Conservation (phyloP, 2,888 invertebrate genomes). For the Tetramorium bicarinatum region DNA sequence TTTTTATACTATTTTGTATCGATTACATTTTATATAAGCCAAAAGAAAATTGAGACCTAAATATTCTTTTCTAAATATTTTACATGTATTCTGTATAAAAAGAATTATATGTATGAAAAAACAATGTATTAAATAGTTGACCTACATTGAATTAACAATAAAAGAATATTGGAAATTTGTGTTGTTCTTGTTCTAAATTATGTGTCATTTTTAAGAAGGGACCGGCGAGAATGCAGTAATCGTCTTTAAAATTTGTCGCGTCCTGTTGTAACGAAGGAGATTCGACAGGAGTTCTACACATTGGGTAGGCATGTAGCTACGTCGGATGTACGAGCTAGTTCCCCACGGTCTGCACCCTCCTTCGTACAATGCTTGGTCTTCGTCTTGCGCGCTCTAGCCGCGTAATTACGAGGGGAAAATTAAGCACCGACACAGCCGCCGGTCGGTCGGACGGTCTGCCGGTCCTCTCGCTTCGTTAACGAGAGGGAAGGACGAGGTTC, state of each 20-base stretch:
- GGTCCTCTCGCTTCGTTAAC: constrained; percentile 79
- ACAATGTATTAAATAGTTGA: background rate
- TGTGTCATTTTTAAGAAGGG: background rate
- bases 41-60: background rate
- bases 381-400: constrained; percentile 79
- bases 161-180: background rate
- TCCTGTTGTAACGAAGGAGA: constrained; percentile 57
- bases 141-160: background rate
- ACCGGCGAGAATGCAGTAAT: constrained; percentile 20
- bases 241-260: constrained; percentile 68
- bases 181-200: background rate
- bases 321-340: constrained; percentile 74
- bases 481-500: constrained; percentile 68
- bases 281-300: constrained; percentile 72
- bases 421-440: constrained; percentile 86
- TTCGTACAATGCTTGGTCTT: constrained; percentile 78
- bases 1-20: background rate
- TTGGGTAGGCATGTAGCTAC: constrained; percentile 68
- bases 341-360: constrained; percentile 76
- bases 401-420: constrained; percentile 87
- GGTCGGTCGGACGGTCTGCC: constrained; percentile 81
- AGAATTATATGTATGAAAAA: background rate
- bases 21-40: background rate
- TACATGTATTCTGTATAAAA: background rate
- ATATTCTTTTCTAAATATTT: background rate